phyloP scores from a whole-genome alignment of 2,113 vertebrate species.

The Regulus satrapa region DNA sequence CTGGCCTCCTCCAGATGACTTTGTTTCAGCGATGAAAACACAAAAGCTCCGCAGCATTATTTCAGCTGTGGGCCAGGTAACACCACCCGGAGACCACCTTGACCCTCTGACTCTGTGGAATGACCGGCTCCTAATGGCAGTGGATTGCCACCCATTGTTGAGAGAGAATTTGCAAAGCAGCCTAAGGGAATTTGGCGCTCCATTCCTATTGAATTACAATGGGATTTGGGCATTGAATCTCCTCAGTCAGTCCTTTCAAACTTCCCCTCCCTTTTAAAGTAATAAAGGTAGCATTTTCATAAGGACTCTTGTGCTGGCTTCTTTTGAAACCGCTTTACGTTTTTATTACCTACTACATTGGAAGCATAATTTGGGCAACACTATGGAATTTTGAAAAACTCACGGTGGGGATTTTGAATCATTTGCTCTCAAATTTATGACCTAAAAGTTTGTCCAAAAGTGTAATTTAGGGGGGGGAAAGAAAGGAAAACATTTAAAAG shows the following conservation, averaged over 20 bases:
- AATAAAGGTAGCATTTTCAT: slow-evolving; percentile 13
- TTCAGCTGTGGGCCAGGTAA: background rate
- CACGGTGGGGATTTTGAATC: background rate
- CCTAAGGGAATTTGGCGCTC: slow-evolving; percentile 23
- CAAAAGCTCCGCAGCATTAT: background rate
- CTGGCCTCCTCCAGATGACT: background rate
- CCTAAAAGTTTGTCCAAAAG: background rate
- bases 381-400: background rate
- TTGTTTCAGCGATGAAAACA: background rate
- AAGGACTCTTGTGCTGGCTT: background rate
- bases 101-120: background rate
- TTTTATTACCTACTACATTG: too few relatives aligned
- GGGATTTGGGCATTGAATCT: slow-evolving; percentile 33
- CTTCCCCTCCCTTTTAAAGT: slow-evolving; percentile 12
- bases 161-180: slow-evolving; percentile 35
- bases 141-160: slow-evolving; percentile 17
- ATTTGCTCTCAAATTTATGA: background rate
- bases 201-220: slow-evolving; percentile 55
- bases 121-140: background rate
- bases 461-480: background rate
- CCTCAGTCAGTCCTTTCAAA: slow-evolving; percentile 22
- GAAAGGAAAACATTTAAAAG: background rate
- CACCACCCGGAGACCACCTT: background rate
- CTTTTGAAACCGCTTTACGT: background rate
- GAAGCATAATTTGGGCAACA: background rate